Evolutionary conservation across 1,140 invertebrate genomes (phyloP).

Genomic region (Lerema accius): DNA sequence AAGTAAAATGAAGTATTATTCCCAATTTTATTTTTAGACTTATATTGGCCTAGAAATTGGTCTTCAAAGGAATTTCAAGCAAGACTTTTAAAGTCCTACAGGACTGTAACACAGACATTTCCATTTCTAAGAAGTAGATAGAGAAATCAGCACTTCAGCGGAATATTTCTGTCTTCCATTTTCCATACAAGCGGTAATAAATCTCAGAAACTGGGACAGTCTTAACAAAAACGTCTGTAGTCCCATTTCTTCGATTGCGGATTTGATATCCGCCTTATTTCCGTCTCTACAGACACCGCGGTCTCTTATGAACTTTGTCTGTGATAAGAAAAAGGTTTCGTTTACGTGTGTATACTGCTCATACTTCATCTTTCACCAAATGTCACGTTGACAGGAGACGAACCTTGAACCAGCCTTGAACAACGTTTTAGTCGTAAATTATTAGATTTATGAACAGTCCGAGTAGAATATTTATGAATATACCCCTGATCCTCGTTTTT

Average conservation of each 20-base stretch:
- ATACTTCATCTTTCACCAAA: constrained; percentile 9
- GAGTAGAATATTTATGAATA: neutral
- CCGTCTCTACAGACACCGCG: constrained; percentile 19
- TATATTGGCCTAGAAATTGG: too few species aligned
- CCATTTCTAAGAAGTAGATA: constrained; percentile 25
- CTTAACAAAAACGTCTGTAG: constrained; percentile 31
- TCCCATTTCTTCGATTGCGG: constrained; percentile 27
- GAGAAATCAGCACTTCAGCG: constrained; percentile 28
- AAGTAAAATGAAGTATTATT: too few species aligned
- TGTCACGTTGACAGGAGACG: neutral
- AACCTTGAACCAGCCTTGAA: constrained; percentile 1
- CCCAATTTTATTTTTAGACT: too few species aligned
- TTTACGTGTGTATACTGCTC: constrained; percentile 15
- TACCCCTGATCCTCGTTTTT: neutral
- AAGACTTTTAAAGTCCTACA: constrained; percentile 16
- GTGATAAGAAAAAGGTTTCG: constrained; percentile 27
- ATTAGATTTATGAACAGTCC: neutral
- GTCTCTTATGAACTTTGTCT: constrained; percentile 23
- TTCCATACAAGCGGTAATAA: constrained; percentile 32
- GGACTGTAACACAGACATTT: constrained; percentile 28
- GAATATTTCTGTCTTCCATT: constrained; percentile 33
- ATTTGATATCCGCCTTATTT: constrained; percentile 32
- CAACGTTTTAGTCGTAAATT: neutral
- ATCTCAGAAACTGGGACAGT: constrained; percentile 29
- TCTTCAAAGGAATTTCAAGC: neutral